Evolutionary conservation across 2,113 vertebrate genomes (phyloP).

Genomic region (Pseudopodoces humilis): DNA sequence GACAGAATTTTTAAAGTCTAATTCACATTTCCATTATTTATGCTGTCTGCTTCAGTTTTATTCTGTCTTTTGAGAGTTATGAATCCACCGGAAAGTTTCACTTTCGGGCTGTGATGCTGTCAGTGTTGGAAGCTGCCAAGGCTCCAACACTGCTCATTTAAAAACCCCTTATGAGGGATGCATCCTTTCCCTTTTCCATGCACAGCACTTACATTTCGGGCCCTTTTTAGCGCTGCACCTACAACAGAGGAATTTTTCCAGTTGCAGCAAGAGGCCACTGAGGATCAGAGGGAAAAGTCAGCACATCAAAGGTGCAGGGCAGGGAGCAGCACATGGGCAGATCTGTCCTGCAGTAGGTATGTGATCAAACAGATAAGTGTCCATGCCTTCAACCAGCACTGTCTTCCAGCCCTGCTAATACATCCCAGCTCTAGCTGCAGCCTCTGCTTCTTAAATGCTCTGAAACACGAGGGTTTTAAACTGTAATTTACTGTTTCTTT

Average conservation of each 20-base stretch:
- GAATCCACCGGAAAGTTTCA: conserved; percentile 41
- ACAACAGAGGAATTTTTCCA: not conserved
- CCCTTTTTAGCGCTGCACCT: not conserved
- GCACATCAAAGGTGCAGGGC: conserved; percentile 2
- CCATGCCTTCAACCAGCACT: not conserved
- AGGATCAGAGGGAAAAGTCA: not conserved
- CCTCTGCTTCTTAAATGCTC: not conserved
- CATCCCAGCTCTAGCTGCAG: conserved; percentile 30
- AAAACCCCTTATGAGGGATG: not conserved
- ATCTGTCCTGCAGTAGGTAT: conserved; percentile 26
- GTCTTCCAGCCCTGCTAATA: not conserved
- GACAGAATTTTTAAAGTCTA: conserved; percentile 57
- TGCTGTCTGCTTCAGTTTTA: conserved; percentile 47
- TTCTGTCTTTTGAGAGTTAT: not conserved
- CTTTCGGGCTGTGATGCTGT: not conserved
- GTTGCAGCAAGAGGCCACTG: not conserved
- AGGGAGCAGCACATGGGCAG: conserved; percentile 13
- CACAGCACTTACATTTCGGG: not conserved
- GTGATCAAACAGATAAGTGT: not conserved
- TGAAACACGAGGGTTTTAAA: conserved; percentile 50
- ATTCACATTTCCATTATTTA: conserved; percentile 64
- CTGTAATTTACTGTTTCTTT: conserved; percentile 42
- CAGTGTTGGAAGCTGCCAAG: not conserved
- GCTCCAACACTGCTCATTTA: not conserved
- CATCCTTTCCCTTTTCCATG: not conserved